Evolutionary conservation across 1,140 invertebrate species (phyloP), one percentile per base, ranked within the genome.

Genomic region (Copidosoma floridanum): DNA sequence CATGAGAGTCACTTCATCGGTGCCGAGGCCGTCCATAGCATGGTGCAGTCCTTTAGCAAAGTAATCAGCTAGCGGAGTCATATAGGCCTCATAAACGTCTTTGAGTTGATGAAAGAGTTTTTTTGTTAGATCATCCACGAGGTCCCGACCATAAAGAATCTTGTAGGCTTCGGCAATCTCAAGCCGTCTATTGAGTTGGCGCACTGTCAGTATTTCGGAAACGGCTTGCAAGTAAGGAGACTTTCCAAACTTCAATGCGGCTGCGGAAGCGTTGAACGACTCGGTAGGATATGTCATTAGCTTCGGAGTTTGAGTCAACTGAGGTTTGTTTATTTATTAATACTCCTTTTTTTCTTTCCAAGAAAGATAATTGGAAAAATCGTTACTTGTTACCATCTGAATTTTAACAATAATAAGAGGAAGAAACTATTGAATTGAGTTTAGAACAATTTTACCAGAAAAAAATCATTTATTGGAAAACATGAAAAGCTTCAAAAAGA

Each of bases 111-210:
- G 93, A 35, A 88, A 87, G 26, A 96, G 77, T 79, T 96, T 94
- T 63, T 88, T 89, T 74, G 94, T 94, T 52, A 97, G 75, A 67
- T 96, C 92, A 52, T 87, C 90, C 40, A 93, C 82, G 61, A 97
- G 78, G 74, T 96, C 93, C 86, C 96, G 97, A 75, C 95, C 96
- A 77, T 92, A 98, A 68, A 91, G 86, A 44, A 91, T 94, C 82
- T 98, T 98, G 79, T 93, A 99, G 0, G 89, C 87, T 70, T 90
- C 87, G 10, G 90, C 88, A 67, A 99, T 95, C 77, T 97, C 89
- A 58, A 94, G 81, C 65, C 97, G 85, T 79, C 97, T 94, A 12
- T 91, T 89, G 71, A 92, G 92, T 57, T 91, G 91, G 65, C 95
- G 85, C 69, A 89, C 88, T 44, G 91, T 91, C 6, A 98, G 80